These are phyloP conservation scores for Amiota communis DNA, from an alignment of 2,888 invertebrate species.

Conservation along the genomic window DNA sequence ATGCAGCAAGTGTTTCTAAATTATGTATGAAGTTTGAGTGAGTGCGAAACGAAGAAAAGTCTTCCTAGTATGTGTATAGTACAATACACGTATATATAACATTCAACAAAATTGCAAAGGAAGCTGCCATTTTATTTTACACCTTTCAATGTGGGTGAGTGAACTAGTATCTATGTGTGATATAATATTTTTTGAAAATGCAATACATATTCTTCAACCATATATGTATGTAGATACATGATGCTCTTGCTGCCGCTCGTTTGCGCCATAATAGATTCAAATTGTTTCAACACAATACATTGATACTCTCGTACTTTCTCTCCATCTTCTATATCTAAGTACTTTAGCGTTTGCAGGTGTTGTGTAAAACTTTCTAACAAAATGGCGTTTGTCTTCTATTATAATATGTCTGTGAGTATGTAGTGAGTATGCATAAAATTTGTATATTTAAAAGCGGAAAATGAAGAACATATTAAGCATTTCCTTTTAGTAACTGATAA, in stretches of 20 bases:
- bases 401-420: not conserved
- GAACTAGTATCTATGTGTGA: not conserved
- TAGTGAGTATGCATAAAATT: no score
- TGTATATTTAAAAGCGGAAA: no score
- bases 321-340: not conserved
- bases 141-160: conserved; percentile 6
- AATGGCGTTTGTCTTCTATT: not conserved
- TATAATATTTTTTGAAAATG: not conserved
- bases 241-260: not conserved
- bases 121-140: conserved; percentile 20
- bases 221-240: not conserved
- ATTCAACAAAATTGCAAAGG: not conserved
- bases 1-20: conserved; percentile 12
- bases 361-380: conserved; percentile 6
- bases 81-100: no score
- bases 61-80: not conserved
- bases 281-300: conserved; percentile 16
- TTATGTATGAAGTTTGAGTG: conserved; percentile 7
- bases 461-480: no score
- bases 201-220: not conserved
- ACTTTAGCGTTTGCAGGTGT: conserved; percentile 9
- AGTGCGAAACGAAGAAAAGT: not conserved
- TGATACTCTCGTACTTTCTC: not conserved
- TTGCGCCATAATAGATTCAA: conserved; percentile 6
- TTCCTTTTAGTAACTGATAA: no score